These are phyloP conservation scores for Tursiops truncatus DNA, from an alignment of 2,113 vertebrate genomes.

Conservation along the genomic window DNA sequence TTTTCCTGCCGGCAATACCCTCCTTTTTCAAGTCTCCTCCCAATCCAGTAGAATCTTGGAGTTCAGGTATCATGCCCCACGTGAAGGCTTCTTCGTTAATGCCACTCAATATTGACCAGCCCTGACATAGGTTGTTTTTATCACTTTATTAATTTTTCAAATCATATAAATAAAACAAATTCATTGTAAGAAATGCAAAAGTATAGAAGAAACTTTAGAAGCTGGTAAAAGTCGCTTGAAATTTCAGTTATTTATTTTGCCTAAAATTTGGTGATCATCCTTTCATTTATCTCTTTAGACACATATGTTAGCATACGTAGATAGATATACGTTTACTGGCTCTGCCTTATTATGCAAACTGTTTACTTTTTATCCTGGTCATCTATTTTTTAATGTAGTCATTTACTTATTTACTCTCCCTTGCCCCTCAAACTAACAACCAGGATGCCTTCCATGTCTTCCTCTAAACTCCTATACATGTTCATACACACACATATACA, in stretches of 20 bases:
- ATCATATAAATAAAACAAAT: background rate
- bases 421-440: background rate
- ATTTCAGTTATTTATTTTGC: background rate
- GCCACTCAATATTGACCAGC: background rate
- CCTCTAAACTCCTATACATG: background rate
- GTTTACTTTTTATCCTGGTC: background rate
- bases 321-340: background rate
- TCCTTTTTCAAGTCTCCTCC: background rate
- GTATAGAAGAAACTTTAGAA: background rate
- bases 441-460: background rate
- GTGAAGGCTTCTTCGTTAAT: background rate
- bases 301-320: background rate
- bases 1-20: background rate
- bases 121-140: background rate
- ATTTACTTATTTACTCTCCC: background rate
- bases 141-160: background rate
- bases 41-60: background rate
- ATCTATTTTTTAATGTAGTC: background rate
- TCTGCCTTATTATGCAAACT: background rate
- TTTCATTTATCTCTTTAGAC: background rate
- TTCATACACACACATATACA: background rate
- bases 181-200: background rate
- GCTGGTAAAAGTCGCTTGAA: constrained; percentile 7
- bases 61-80: background rate
- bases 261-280: background rate